Evolutionary conservation across 2,113 vertebrate genomes (phyloP).

Genomic region (Carassius gibelio): DNA sequence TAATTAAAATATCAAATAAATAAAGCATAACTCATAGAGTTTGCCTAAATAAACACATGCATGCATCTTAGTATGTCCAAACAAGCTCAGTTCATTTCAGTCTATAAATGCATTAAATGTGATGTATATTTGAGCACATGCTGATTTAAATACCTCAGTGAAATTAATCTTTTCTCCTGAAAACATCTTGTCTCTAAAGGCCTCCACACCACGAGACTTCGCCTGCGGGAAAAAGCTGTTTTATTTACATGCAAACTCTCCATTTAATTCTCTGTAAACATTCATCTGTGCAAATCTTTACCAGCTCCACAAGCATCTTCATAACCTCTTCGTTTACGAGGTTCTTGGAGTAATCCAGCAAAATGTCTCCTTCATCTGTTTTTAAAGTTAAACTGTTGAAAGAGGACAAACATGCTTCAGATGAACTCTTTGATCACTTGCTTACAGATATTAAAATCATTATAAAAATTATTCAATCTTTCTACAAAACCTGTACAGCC

Average conservation of each 20-base stretch:
- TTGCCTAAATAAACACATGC: neutral
- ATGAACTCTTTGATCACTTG: neutral
- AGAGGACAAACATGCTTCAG: slow-evolving; percentile 28
- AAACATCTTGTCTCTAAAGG: slow-evolving; percentile 90
- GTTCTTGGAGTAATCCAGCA: slow-evolving; percentile 97
- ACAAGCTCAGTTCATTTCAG: neutral
- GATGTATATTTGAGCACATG: neutral
- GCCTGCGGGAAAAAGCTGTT: slow-evolving; percentile 73
- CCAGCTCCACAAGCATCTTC: slow-evolving; percentile 91
- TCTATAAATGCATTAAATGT: neutral
- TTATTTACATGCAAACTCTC: neutral
- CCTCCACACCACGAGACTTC: slow-evolving; percentile 88
- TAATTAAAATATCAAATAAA: neutral
- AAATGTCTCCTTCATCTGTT: slow-evolving; percentile 86
- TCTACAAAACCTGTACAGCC: neutral
- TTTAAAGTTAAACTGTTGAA: slow-evolving; percentile 80
- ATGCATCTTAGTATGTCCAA: neutral
- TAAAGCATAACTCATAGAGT: neutral
- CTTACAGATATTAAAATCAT: neutral
- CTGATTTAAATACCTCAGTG: slow-evolving; percentile 82
- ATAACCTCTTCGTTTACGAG: slow-evolving; percentile 89
- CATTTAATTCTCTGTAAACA: neutral
- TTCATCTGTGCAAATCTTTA: slow-evolving; percentile 63
- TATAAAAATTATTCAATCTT: neutral
- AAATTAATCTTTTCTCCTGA: slow-evolving; percentile 94